phyloP scores from a whole-genome alignment of 2,797 vertebrate species.

The Euphonia xanthogaster region DNA sequence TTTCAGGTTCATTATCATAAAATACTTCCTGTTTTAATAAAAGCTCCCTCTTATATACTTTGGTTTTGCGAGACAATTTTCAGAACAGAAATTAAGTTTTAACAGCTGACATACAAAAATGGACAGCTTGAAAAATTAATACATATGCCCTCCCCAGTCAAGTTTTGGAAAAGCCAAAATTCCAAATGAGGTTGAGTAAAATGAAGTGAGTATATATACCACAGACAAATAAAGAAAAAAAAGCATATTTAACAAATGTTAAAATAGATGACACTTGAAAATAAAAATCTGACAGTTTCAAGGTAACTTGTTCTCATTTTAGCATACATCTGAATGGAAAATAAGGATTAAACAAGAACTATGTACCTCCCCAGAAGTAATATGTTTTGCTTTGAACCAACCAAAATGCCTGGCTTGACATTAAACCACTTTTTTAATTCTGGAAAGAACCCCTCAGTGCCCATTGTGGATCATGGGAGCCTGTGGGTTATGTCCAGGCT shows the following conservation, averaged over 20 bases:
- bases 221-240: not conserved
- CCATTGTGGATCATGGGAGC: fast-evolving
- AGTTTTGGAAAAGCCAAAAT: not conserved
- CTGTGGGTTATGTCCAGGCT: not conserved
- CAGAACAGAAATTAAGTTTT: not conserved
- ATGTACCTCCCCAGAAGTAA: not conserved
- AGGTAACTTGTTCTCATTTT: not conserved
- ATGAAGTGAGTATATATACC: not conserved
- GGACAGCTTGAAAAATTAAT: not conserved
- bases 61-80: not conserved
- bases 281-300: not conserved
- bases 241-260: not conserved
- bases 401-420: not conserved
- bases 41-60: not conserved
- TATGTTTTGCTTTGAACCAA: not conserved
- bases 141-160: fast-evolving
- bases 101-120: not conserved
- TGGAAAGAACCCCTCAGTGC: not conserved
- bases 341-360: not conserved
- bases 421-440: not conserved
- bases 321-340: not conserved
- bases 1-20: not conserved
- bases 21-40: not conserved
- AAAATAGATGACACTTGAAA: not conserved
- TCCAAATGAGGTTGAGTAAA: not conserved